Conservation (phyloP, 2,888 invertebrate genomes). For the Apoda limacodes region DNA sequence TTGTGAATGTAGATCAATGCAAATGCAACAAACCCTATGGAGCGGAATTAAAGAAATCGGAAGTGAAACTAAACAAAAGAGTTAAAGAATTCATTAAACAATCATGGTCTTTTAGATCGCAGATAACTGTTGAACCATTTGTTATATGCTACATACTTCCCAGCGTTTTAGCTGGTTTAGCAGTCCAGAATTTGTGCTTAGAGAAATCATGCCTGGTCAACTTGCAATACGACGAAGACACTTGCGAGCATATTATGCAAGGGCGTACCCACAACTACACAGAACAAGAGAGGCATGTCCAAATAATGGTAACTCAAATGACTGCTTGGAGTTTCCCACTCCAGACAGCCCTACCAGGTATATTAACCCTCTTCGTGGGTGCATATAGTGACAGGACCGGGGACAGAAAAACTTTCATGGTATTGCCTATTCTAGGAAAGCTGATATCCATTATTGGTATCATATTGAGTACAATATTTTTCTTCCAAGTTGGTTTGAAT, state of each 20-base stretch:
- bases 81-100: constrained; percentile 50
- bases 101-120: constrained; percentile 49
- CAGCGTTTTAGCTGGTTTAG: constrained; percentile 74
- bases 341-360: constrained; percentile 68
- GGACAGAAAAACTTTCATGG: constrained; percentile 69
- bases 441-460: constrained; percentile 64
- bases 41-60: constrained; percentile 38
- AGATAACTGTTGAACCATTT: constrained; percentile 76
- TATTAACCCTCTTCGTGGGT: constrained; percentile 69
- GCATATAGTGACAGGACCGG: constrained; percentile 75
- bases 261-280: constrained; percentile 48
- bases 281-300: constrained; percentile 55
- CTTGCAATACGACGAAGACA: constrained; percentile 58
- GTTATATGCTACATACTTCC: constrained; percentile 75
- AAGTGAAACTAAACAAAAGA: constrained; percentile 43
- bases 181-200: constrained; percentile 65
- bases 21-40: constrained; percentile 43
- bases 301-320: constrained; percentile 67
- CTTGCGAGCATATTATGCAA: constrained; percentile 64
- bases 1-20: constrained; percentile 48
- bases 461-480: constrained; percentile 69
- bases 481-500: constrained; percentile 64
- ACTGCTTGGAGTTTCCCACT: constrained; percentile 70
- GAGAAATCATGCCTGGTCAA: constrained; percentile 72
- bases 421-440: constrained; percentile 71